Conservation (phyloP, 2,888 invertebrate genomes). For the Eupeodes luniger region DNA sequence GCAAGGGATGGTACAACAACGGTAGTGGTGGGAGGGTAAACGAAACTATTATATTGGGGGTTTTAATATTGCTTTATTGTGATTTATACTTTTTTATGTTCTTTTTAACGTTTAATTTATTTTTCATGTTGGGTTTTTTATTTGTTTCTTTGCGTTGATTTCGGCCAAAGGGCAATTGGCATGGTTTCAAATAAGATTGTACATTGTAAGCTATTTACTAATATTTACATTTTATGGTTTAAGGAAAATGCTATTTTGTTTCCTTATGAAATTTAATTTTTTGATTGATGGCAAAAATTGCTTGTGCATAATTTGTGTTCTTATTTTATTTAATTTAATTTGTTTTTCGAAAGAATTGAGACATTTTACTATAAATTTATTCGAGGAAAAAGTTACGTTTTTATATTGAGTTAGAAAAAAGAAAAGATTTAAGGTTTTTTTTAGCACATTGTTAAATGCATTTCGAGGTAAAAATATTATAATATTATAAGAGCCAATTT, state of each 20-base stretch:
- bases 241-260: background rate
- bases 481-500: no score
- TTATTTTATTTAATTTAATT: no score
- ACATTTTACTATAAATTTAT: no score
- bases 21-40: background rate
- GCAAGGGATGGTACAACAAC: no score
- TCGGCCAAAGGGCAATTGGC: constrained; percentile 1
- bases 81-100: constrained; percentile 4
- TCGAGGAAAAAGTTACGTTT: no score
- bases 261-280: background rate
- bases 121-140: background rate
- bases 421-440: no score
- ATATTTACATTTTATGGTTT: background rate
- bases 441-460: no score
- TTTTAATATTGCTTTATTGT: constrained; percentile 16
- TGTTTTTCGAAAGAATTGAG: no score
- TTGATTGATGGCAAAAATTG: no score
- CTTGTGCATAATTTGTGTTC: no score
- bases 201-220: background rate
- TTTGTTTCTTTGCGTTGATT: background rate
- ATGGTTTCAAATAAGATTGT: background rate
- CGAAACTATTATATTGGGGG: constrained; percentile 24
- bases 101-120: constrained; percentile 9
- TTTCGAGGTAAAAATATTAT: no score
- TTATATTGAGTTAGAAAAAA: no score